phyloP scores from a whole-genome alignment of 2,797 vertebrate genomes.

The Coregonus suidteri region DNA sequence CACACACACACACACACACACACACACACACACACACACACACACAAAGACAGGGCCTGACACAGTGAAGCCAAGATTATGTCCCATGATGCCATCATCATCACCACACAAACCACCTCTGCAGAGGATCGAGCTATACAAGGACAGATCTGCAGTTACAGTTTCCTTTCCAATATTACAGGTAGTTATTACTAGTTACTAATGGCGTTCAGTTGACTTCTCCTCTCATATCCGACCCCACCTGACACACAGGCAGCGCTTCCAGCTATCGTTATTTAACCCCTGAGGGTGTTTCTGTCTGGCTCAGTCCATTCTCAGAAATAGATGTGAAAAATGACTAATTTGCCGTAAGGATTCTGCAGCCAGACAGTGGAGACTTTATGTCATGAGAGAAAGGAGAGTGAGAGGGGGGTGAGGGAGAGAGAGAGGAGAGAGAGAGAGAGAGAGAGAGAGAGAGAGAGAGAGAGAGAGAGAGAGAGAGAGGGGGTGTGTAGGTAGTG shows the following conservation, averaged over 20 bases:
- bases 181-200: neutral
- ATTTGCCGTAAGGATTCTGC: slow-evolving; percentile 42
- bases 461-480: too few relatives aligned
- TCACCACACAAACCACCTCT: too few relatives aligned
- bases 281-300: slow-evolving; percentile 38
- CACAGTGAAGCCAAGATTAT: too few relatives aligned
- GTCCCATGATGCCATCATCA: too few relatives aligned
- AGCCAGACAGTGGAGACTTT: slow-evolving; percentile 76
- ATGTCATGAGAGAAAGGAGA: slow-evolving; percentile 59
- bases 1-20: too few relatives aligned
- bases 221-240: neutral
- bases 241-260: neutral
- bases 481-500: too few relatives aligned
- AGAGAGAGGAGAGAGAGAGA: slow-evolving; percentile 29
- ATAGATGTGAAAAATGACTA: slow-evolving; percentile 46
- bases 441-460: neutral
- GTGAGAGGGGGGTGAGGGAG: neutral
- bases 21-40: too few relatives aligned
- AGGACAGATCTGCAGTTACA: neutral
- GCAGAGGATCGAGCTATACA: too few relatives aligned
- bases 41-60: too few relatives aligned
- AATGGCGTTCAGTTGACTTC: too few relatives aligned
- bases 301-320: slow-evolving; percentile 70
- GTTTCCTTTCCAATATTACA: neutral
- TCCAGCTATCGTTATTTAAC: slow-evolving; percentile 7